Base-by-base conservation (phyloP, 2,797 vertebrate species). In the Acipenser ruthenus region DNA sequence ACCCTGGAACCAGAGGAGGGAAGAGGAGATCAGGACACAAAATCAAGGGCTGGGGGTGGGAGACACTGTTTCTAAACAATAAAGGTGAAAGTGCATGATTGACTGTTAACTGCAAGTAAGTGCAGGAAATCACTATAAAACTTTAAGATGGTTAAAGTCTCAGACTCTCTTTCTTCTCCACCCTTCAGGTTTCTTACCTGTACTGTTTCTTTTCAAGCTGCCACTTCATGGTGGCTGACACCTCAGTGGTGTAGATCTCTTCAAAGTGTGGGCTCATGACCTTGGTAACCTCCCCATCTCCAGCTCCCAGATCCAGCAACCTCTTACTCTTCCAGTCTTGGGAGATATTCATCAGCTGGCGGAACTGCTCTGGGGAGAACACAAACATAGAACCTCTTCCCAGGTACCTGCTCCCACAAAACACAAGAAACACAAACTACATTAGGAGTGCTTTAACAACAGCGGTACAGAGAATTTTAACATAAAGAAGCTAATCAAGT, bases 351-450 rank as follows among this genome's bases (percentile, higher is more conserved):
- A 99, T 92, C 73, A 99, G 87, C 71, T 72, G 86, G 75, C 89
- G 91, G 87, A 99, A 96, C 68, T 99, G 97, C 69, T 95, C 90
- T 60, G 82, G 77, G 1, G 96, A 99, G 80, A 97, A 98, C 65
- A 99, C 95, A 77, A 99, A 99, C 96, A 99, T 99, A 37, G 96
- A 97, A 67, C 97, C 97, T 9, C 97, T 91, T 75, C 95, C 93
- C 75, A 99, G 90, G 75, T 98, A 91, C 81, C 96, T 99, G 79
- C 10, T 6, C 61, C 62, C 4, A 64, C 51, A 58, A 37, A 60
- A 4, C 6, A 12, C 53, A 12, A 15, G 55, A 63, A n/a, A 62
- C 12, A 8, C 10, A 62, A 4, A 52, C 37, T 5, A 37, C 37
- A 37, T 37, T 37, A 37, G 37, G 37, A 37, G 5, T 37, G 4